phyloP scores from a whole-genome alignment of 2,888 invertebrate species.

The Hartigia nigra region DNA sequence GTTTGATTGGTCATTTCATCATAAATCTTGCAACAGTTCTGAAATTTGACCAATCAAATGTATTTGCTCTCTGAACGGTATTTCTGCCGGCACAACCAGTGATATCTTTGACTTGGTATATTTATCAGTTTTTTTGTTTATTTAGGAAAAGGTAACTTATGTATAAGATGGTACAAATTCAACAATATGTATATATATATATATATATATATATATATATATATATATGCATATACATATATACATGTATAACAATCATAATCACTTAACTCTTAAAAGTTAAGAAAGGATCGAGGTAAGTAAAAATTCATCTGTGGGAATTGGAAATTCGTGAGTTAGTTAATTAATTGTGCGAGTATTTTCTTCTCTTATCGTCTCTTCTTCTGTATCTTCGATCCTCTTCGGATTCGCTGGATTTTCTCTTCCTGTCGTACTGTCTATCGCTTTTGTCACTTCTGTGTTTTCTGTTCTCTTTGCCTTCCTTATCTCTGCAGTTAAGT shows the following conservation, averaged over 20 bases:
- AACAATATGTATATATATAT: slow-evolving; percentile 12
- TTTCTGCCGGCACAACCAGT: neutral
- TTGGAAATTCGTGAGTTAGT: neutral
- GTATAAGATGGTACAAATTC: slow-evolving; percentile 14
- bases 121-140: neutral
- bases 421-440: slow-evolving; percentile 33
- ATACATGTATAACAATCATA: slow-evolving; percentile 20
- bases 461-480: slow-evolving; percentile 47
- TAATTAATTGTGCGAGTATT: slow-evolving; percentile 26
- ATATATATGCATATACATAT: slow-evolving; percentile 8
- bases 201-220: slow-evolving; percentile 8
- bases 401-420: slow-evolving; percentile 35
- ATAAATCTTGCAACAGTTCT: no score
- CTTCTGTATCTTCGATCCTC: slow-evolving; percentile 29
- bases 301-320: neutral
- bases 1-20: no score
- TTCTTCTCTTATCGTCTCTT: slow-evolving; percentile 32
- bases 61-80: no score
- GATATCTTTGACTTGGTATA: neutral
- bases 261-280: slow-evolving; percentile 13
- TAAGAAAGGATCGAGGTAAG: slow-evolving; percentile 13
- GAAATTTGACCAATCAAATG: no score
- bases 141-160: neutral
- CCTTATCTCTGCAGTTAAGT: slow-evolving; percentile 40
- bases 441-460: slow-evolving; percentile 38